These are phyloP conservation scores for Corythoichthys intestinalis DNA, from an alignment of 2,113 vertebrate species.

Conservation along the genomic window DNA sequence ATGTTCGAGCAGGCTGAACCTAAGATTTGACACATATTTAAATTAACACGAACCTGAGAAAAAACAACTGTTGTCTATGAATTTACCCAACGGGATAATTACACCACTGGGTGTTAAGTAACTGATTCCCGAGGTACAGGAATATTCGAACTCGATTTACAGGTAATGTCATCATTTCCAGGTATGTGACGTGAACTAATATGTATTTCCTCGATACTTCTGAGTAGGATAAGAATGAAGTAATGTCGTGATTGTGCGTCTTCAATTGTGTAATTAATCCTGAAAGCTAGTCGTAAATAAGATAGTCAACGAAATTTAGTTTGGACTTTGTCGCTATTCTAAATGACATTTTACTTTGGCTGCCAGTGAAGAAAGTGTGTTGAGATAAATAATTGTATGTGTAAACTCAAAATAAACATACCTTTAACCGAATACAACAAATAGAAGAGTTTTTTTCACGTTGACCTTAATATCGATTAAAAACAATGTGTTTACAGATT, in stretches of 20 bases:
- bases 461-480: too few relatives aligned
- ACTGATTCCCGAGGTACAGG: not conserved
- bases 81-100: conserved; percentile 8
- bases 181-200: not conserved
- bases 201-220: not conserved
- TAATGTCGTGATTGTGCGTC: not conserved
- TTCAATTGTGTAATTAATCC: not conserved
- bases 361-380: not conserved
- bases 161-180: not conserved
- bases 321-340: not conserved
- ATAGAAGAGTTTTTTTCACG: too few relatives aligned
- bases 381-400: not conserved
- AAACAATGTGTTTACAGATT: too few relatives aligned
- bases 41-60: not conserved
- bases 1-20: not conserved
- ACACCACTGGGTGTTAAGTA: not conserved
- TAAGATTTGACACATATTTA: not conserved
- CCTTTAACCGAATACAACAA: not conserved
- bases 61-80: not conserved
- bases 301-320: not conserved
- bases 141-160: not conserved
- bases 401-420: not conserved
- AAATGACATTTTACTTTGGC: not conserved
- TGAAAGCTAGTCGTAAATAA: not conserved
- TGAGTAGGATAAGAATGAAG: not conserved